These are phyloP conservation scores for Oceanodroma leucorhoa DNA, from an alignment of 2,797 vertebrate genomes.

Conservation along the genomic window DNA sequence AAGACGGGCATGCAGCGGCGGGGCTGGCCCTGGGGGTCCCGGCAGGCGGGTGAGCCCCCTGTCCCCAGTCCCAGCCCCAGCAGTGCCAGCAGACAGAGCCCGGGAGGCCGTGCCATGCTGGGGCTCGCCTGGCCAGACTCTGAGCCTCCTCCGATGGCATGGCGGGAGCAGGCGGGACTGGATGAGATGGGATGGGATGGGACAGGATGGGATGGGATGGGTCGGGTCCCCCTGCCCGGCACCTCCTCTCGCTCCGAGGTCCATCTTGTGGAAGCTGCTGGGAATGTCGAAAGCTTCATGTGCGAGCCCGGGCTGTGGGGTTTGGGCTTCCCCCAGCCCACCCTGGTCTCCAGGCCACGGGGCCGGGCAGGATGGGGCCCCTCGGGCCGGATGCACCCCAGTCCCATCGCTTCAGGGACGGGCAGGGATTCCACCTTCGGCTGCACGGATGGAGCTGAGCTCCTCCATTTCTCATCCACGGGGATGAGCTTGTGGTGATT, in stretches of 20 bases:
- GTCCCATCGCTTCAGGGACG: accelerated
- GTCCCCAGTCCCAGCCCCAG: background rate
- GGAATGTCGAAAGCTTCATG: constrained; percentile 23
- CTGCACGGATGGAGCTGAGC: background rate
- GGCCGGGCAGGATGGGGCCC: background rate
- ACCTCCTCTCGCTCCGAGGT: constrained; percentile 56
- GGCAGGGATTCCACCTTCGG: accelerated
- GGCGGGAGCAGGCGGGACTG: background rate
- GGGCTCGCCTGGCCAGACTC: background rate
- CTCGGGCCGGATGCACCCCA: accelerated
- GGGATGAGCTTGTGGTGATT: background rate
- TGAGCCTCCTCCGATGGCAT: constrained; percentile 3
- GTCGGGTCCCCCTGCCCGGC: background rate
- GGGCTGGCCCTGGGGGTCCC: constrained; percentile 72
- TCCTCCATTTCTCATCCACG: background rate
- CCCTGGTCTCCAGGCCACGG: accelerated
- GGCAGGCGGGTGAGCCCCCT: constrained; percentile 82
- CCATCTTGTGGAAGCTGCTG: constrained; percentile 72
- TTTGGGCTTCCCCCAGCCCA: background rate
- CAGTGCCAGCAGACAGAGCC: constrained; percentile 41
- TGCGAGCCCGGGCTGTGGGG: accelerated
- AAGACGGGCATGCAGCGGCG: constrained; percentile 89
- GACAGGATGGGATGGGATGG: background rate
- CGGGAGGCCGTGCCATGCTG: constrained; percentile 14
- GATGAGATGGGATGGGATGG: background rate